Base-by-base conservation (phyloP, 2,888 invertebrate genomes). In the Andrena trimmerana region DNA sequence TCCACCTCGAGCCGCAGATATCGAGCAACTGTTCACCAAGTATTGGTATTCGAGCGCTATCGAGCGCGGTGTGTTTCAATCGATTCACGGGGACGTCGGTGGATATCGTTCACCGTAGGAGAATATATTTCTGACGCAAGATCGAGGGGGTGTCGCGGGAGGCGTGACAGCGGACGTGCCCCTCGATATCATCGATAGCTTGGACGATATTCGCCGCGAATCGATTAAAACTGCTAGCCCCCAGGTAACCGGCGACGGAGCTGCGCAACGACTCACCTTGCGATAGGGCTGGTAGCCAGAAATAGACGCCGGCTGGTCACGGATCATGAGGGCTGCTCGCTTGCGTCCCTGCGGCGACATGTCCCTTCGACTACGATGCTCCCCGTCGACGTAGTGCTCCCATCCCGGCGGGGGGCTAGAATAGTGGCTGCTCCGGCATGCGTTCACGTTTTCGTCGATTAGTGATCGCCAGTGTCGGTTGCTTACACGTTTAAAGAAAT, bases 301-400 rank as follows among this genome's bases (percentile, higher is more conserved):
- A 83, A 94, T 91, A 77, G 93, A 92, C 78, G 93, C 92, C 2
- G 93, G 92, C 74, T 94, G 94, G 62, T 94, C 94, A 90, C 97
- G 96, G 94, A 95, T 95, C 95, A 96, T 96, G 90, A 96, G 96
- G 83, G 96, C 95, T 76, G 96, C 95, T 90, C 96, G 95, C 91
- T 97, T 96, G 88, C 97, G 95, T 86, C 96, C 96, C 87, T 97
- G 96, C 69, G 97, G 97, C 81, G 97, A 97, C 96, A 97, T 97
- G 93, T 98, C 98, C 91, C 98, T 96, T 90, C 97, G 96, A 89
- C 97, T 97, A 91, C 96, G 96, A 92, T 97, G 96, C 89, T 97
- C 96, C 89, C 96, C 96, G 84, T 95, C 96, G 79, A 93, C 84
- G 88, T 92, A 96, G 95, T 94, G 90, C 84, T 94, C 94, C 83